phyloP scores from a whole-genome alignment of 2,797 vertebrate species.

The Hydrocynus forskahlii region DNA sequence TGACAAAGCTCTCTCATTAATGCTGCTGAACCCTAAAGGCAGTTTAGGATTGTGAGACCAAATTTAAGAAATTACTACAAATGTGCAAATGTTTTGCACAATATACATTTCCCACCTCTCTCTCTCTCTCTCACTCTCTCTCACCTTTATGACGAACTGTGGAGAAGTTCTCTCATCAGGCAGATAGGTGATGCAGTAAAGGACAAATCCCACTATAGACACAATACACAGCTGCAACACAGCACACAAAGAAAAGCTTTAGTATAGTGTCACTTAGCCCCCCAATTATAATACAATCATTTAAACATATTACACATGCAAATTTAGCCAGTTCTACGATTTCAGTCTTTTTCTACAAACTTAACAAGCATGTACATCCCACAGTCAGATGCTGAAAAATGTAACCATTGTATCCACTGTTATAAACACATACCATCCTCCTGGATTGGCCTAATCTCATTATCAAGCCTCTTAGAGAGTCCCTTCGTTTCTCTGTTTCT shows the following conservation, averaged over 20 bases:
- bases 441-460: slow-evolving; percentile 53
- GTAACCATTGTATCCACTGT: slow-evolving; percentile 42
- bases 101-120: background rate
- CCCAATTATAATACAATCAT: background rate
- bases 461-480: slow-evolving; percentile 20
- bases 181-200: slow-evolving; percentile 88
- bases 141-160: slow-evolving; percentile 92
- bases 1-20: no score
- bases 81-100: slow-evolving; percentile 1
- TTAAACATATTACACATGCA: slow-evolving; percentile 22
- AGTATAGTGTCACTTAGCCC: background rate
- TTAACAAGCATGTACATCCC: slow-evolving; percentile 20
- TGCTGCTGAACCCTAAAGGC: no score
- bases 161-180: slow-evolving; percentile 87
- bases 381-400: slow-evolving; percentile 18
- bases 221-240: slow-evolving; percentile 86
- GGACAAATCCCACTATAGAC: slow-evolving; percentile 87
- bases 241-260: slow-evolving; percentile 36
- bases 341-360: background rate
- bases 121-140: slow-evolving; percentile 51
- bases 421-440: slow-evolving; percentile 49
- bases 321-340: slow-evolving; percentile 12
- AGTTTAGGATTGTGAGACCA: background rate
- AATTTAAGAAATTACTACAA: background rate
- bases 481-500: slow-evolving; percentile 45